These are phyloP conservation scores for Pristionchus japonicus DNA, from an alignment of 2,888 invertebrate species.

Conservation along the genomic window DNA sequence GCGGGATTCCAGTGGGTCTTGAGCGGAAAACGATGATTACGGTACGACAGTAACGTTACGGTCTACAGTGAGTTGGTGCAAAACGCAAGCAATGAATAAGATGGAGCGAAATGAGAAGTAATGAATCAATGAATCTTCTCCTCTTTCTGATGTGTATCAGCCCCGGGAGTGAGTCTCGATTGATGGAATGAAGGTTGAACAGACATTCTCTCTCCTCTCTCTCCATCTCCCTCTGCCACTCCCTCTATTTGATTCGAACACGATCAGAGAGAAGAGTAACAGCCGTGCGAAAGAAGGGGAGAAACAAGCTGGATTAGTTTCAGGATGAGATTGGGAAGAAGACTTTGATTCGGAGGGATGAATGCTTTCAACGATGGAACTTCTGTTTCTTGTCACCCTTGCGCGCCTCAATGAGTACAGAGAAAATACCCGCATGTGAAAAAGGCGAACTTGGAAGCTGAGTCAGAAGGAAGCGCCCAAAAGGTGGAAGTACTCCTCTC, in stretches of 20 bases:
- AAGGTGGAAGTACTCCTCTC: no score
- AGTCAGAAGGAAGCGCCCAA: no score
- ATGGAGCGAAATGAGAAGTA: neutral
- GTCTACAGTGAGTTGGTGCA: neutral
- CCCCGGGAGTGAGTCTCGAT: conserved; percentile 18
- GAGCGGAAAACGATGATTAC: neutral
- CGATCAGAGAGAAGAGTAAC: conserved; percentile 1
- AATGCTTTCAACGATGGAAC: neutral
- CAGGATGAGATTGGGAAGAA: neutral
- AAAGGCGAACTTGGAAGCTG: no score
- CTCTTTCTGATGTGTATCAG: neutral
- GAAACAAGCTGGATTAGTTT: conserved; percentile 3
- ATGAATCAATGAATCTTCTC: neutral
- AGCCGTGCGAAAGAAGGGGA: conserved; percentile 6
- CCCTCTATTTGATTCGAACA: conserved; percentile 43
- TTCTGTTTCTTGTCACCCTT: neutral
- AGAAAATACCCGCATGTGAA: no score
- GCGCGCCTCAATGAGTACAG: no score
- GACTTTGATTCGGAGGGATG: neutral
- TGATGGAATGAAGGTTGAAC: conserved; percentile 39
- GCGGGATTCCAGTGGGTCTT: neutral
- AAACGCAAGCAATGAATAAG: neutral
- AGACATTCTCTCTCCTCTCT: conserved; percentile 5
- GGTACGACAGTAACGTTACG: neutral
- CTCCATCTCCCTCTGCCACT: neutral